Evolutionary conservation across 2,888 invertebrate genomes (phyloP), one percentile per base, ranked within the genome.

Genomic region (Gandaritis pyraliata): DNA sequence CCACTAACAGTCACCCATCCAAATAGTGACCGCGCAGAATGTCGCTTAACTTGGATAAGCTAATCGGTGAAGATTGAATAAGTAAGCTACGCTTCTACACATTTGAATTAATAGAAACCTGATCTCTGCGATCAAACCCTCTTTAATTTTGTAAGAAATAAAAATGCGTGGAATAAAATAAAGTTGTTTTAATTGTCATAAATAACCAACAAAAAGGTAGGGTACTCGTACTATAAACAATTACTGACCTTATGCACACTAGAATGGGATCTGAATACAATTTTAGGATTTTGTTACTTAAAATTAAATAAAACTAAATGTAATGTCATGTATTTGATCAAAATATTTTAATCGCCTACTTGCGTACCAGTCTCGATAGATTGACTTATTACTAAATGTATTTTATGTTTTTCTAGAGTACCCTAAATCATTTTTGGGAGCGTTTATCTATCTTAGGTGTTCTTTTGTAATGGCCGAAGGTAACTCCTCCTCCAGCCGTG

Each of bases 401-500:
- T 48, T 15, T 16, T 41, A 30, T 36, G 43, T 38, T 55, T 39
- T 55, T 33, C 15, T 23, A 11, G 4, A 8, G 33, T 1, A 15
- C 2, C 15, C 7, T 15, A 52, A 45, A 18, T 57, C 65, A 79
- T 68, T 79, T 80, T 64, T 77, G 74, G 30, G 72, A 64, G 38
- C 61, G 52, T 66, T 82, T 84, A 39, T 87, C 84, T 29, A 77
- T 57, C 77, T 88, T 91, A 39, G 90, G 77, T 66, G 86, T 77
- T 70, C 91, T 81, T 77, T 91, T 92, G 61, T 86, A 85, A 65
- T 91, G 91, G n/a, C 89, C 90, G 63, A 75, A 92, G 5, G 88
- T 86, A 11, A 89, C 75, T 7, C 90, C 91, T 5, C 93, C 93
- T 0, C 79, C 82, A 0, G 82, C 88, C 0, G 92, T 92, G 16